phyloP scores from a whole-genome alignment of 2,888 invertebrate species.

The Reticulitermes lucifugus region DNA sequence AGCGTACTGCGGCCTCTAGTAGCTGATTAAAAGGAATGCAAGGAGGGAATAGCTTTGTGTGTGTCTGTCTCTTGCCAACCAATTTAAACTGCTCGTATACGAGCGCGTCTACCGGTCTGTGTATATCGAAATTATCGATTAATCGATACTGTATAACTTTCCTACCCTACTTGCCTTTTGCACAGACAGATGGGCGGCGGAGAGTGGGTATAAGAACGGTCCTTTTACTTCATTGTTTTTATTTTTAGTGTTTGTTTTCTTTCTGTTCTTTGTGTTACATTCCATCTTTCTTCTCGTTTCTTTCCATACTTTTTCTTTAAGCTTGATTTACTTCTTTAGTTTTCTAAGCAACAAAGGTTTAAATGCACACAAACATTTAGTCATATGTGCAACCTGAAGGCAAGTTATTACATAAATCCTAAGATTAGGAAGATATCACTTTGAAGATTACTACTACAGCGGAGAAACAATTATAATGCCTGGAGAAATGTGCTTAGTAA shows the following conservation, averaged over 20 bases:
- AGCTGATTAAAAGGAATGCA: slow-evolving; percentile 35
- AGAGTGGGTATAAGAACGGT: background rate
- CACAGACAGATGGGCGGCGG: background rate
- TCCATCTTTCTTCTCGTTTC: background rate
- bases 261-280: background rate
- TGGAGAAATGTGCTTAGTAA: no score
- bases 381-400: no score
- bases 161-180: background rate
- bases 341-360: no score
- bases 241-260: background rate
- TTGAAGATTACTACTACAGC: no score
- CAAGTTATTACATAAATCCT: no score
- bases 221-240: background rate
- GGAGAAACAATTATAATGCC: no score
- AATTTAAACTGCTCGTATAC: slow-evolving; percentile 30
- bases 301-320: background rate
- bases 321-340: no score
- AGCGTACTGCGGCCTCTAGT: background rate
- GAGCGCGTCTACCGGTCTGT: background rate
- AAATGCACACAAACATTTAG: no score
- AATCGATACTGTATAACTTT: slow-evolving; percentile 29
- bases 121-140: slow-evolving; percentile 42
- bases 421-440: no score
- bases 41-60: slow-evolving; percentile 3
- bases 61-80: slow-evolving; percentile 37